Base-by-base conservation (phyloP, 2,797 vertebrate genomes). In the Etheostoma nigrum region DNA sequence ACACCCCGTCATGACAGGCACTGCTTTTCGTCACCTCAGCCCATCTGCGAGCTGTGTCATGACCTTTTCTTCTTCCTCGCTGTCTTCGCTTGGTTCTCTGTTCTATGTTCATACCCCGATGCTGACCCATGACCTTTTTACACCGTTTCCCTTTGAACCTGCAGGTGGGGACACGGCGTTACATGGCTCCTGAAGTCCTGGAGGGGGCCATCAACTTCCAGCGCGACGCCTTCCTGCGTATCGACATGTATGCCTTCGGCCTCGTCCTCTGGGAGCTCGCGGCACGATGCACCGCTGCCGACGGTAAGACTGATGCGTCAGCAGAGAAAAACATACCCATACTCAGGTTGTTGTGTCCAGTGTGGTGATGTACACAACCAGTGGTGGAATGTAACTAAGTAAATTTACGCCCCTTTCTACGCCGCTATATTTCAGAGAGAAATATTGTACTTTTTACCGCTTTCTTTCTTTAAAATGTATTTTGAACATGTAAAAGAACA, bases 181-280 rank as follows among this genome's bases (percentile, higher is more conserved):
- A 99, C 91, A 99, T 99, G 98, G 98, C 98, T 19, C 95, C 98
- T 14, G 98, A 99, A 88, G 98, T 99, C 47, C 94, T 99, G 64
- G 98, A 99, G 92, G 98, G 98, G 14, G 98, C 98, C 81, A 99
- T 99, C 77, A 98, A 99, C 95, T 99, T 99, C 95, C 98, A 99
- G 86, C 95, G 98, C 16, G 98, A 99, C 80, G 95, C 98, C 0
- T 99, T 99, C 92, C 89, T 99, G 93, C 95, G 98, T 27, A 99
- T 99, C 83, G 98, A 99, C 85, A 99, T 99, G 98, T 99, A 99
- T 21, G 97, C 98, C 44, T 96, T 97, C 87, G 98, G 98, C 5
- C 84, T 99, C 13, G 96, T 99, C 53, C 95, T 99, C 10, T 99
- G 98, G 98, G 98, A 99, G 58, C 77, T 99, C 45, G 97, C 96